phyloP scores from a whole-genome alignment of 2,888 invertebrate genomes.

The Crocallis elinguaria region DNA sequence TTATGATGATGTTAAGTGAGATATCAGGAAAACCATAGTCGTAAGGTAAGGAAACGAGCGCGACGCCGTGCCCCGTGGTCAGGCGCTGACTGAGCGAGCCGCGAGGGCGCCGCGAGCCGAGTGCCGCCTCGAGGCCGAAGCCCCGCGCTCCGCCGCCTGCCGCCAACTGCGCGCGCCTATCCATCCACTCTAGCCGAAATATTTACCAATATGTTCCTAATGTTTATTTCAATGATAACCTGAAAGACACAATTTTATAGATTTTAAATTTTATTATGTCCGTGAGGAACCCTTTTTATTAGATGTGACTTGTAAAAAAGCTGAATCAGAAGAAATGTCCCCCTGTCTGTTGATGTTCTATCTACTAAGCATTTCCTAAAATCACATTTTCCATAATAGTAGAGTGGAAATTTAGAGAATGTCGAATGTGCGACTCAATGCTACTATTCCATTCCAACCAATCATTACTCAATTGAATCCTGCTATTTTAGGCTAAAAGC shows the following conservation, averaged over 20 bases:
- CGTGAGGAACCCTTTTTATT: no score
- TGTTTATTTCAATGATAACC: constrained; percentile 34
- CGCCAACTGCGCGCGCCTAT: constrained; percentile 76
- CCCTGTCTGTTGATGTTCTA: no score
- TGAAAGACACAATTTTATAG: neutral
- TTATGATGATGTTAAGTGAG: constrained; percentile 59
- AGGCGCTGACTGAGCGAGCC: constrained; percentile 70
- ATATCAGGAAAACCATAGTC: constrained; percentile 61
- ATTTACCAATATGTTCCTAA: constrained; percentile 54
- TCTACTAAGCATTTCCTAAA: no score
- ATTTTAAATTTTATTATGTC: no score
- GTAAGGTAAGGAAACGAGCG: constrained; percentile 47
- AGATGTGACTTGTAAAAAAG: no score
- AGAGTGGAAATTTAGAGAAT: neutral
- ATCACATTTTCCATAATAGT: neutral
- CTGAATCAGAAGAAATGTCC: no score
- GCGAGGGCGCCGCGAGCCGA: constrained; percentile 70
- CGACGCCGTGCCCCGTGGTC: constrained; percentile 62
- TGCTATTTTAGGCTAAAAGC: constrained; percentile 6
- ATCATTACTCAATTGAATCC: neutral
- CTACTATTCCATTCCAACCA: neutral
- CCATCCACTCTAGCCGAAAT: constrained; percentile 53
- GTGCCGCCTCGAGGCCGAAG: constrained; percentile 57
- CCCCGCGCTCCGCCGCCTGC: constrained; percentile 65
- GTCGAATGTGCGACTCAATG: neutral